Evolutionary conservation across 2,113 vertebrate genomes (phyloP), one percentile per base, ranked within the genome.

Genomic region (Patagioenas fasciata): DNA sequence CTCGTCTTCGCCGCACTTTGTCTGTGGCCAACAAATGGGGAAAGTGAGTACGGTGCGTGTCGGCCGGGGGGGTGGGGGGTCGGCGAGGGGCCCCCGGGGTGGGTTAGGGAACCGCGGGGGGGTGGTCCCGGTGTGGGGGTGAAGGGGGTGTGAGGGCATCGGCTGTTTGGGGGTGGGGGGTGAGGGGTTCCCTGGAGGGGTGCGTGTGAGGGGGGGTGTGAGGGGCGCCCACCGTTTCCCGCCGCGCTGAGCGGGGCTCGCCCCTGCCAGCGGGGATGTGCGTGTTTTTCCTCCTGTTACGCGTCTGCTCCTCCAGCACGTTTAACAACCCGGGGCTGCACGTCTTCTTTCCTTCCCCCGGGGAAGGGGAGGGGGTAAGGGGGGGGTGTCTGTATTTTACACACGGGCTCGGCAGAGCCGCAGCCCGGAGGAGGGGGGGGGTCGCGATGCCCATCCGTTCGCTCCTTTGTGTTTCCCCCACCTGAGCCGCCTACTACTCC

Each of bases 1-100:
- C 97, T 98, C 90, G 95, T 98, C 95, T 97, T 98, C 95, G 98
- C 96, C 89, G 88, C 98, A 88, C 97, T 99, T 95, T 98, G 98
- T 97, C 95, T 99, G 87, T 98, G 98, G 97, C 97, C 98, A 80
- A 96, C 98, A 93, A 96, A 98, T 98, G 99, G 98, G 97, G 98
- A 99, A 98, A 98, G 99, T 99, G 98, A 99, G 98, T 99, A 83
- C 65, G 61, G 53, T 61, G 91, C 93, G 89, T 58, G 57, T 34
- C 44, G 29, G 48, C 2, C 9, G 19, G 57, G 73, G 87, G 70
- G 19, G 53, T 70, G 87, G 70, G 80, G 87, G 81, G 48, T 29
- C 50, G 15, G 26, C 19, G 38, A 15, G 61, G 70, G 54, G 65
- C 48, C 58, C 71, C 60, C 21, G 44, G 31, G 48, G 36, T 23